Base-by-base conservation (phyloP, 2,888 invertebrate species). In the Drosophila anomelani region DNA sequence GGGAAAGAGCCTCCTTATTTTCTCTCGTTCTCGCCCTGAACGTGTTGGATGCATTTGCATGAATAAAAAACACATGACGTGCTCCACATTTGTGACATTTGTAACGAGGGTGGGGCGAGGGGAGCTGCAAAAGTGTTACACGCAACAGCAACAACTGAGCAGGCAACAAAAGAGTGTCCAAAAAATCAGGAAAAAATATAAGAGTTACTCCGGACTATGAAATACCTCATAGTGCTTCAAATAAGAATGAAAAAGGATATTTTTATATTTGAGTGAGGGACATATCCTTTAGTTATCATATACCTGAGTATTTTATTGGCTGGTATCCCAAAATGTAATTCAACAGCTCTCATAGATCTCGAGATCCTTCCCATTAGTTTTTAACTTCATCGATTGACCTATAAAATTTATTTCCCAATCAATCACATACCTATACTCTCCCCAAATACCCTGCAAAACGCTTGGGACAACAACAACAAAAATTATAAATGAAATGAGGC, bases 1-100 rank as follows among this genome's bases (percentile, higher is more conserved):
- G 55, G 57, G 77, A 44, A 51, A 66, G 20, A 56, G n/a, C 4
- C 39, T 38, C 41, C 46, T 49, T 36, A 20, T 15, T 36, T 51
- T 51, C 34, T 20, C 38, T 55, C 32, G 55, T 39, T 68, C 17
- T 68, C 17, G 13, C 20, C 20, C 49, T 49, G 64, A 58, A 39
- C 47, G 56, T 57, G 76, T 59, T 49, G 69, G 57, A 57, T 67
- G 66, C 72, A 85, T 80, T 83, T 79, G 73, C 79, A 85, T 82
- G 74, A 78, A 82, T 62, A 76, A 80, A 77, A n/a, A 62, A 62
- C 69, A 76, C 80, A 84, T 85, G 84, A 85, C 82, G 77, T 88
- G 85, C 80, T 81, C 85, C 84, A 85, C 76, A 78, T 85, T 88
- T 76, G 77, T 73, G 88, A 83, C 88, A 85, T 83, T 86, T 80